Percentiles rank a stretch among this genome's conserved stretches.
Conservation (phyloP, 2,113 vertebrate genomes). For the Trematocara variabile region DNA sequence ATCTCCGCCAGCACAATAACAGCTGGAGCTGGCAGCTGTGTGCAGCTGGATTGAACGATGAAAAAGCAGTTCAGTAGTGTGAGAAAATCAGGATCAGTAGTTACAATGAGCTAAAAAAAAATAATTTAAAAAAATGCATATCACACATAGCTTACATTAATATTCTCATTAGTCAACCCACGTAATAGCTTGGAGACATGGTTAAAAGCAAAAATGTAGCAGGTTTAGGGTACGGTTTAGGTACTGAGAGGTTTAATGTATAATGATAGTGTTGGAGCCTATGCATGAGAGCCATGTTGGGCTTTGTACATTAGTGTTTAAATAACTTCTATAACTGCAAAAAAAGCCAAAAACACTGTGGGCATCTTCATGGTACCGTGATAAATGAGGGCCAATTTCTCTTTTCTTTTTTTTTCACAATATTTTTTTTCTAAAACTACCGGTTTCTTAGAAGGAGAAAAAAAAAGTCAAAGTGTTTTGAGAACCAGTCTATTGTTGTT, state of each 20-base stretch:
- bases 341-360: background rate
- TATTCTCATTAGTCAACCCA: background rate
- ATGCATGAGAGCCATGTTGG: background rate
- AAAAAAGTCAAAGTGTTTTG: constrained; percentile 31
- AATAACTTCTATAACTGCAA: background rate
- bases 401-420: background rate
- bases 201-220: background rate
- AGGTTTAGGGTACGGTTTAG: no score
- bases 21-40: background rate
- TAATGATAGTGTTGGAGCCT: constrained; percentile 39
- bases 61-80: constrained; percentile 64
- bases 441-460: constrained; percentile 1
- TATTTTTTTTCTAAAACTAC: background rate
- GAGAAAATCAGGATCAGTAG: constrained; percentile 59
- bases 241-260: background rate
- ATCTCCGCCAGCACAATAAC: background rate
- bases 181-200: background rate
- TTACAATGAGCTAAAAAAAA: constrained; percentile 6
- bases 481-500: constrained; percentile 27
- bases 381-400: constrained; percentile 58
- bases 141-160: background rate
- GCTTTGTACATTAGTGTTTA: background rate
- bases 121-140: background rate
- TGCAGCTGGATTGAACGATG: background rate
- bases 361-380: constrained; percentile 23